A percentile compares a stretch with the other conserved stretches of the same genome.
phyloP scores from a whole-genome alignment of 2,113 vertebrate genomes.

The Melanostigma gelatinosum region DNA sequence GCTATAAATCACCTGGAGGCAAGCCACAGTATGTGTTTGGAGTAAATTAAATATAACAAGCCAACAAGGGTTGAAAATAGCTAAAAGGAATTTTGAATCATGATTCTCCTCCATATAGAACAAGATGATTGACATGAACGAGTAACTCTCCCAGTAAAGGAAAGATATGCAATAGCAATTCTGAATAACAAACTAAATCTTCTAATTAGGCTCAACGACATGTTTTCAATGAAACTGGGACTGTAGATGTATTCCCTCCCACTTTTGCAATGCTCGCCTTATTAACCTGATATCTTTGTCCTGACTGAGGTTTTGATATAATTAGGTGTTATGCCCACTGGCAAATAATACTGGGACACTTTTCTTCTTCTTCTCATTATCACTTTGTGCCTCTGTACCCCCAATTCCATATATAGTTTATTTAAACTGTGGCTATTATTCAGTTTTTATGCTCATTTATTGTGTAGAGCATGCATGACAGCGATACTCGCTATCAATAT shows the following conservation, averaged over 20 bases:
- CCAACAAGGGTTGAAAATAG: not conserved
- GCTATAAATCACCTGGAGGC: conserved; percentile 6
- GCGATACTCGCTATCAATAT: conserved; percentile 51
- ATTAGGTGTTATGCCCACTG: conserved; percentile 14
- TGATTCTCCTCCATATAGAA: not conserved
- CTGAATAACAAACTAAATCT: conserved; percentile 9
- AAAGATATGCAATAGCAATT: not conserved
- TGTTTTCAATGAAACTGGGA: conserved; percentile 1
- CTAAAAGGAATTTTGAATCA: conserved; percentile 20
- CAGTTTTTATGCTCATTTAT: conserved; percentile 48
- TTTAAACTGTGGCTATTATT: conserved; percentile 26
- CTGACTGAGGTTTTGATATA: conserved; percentile 21
- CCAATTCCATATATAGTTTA: not conserved
- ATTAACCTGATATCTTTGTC: conserved; percentile 40
- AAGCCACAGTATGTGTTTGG: not conserved
- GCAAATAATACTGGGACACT: not conserved
- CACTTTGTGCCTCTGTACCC: conserved; percentile 29
- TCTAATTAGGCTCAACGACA: conserved; percentile 1
- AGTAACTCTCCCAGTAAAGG: not conserved
- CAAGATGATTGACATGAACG: conserved; percentile 15
- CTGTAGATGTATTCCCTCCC: not conserved
- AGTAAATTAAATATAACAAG: conserved; percentile 9
- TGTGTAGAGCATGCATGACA: conserved; percentile 58
- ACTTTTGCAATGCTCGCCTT: conserved; percentile 11
- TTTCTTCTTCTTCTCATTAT: conserved; percentile 30